These are phyloP conservation scores for Periphyllus acericola DNA, from an alignment of 2,888 invertebrate genomes.

Conservation along the genomic window DNA sequence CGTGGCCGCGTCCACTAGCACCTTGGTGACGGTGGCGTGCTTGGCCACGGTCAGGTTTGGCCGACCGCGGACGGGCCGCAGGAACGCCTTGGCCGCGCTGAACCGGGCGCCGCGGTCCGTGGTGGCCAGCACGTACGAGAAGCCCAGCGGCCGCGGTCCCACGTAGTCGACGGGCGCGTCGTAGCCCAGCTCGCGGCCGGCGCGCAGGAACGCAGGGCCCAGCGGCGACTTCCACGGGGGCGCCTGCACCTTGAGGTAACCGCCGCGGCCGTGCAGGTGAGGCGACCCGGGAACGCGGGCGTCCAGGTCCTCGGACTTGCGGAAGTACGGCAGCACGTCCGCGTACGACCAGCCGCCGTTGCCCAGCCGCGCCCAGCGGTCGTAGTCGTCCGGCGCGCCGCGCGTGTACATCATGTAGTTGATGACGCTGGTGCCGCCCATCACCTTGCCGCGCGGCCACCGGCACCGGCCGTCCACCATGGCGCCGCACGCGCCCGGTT, in stretches of 20 bases:
- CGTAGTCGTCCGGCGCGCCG: slow-evolving; percentile 70
- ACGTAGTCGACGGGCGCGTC: slow-evolving; percentile 68
- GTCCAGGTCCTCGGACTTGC: slow-evolving; percentile 86
- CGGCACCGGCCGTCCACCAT: slow-evolving; percentile 65
- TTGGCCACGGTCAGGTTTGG: slow-evolving; percentile 62
- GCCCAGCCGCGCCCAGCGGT: slow-evolving; percentile 72
- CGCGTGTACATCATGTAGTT: slow-evolving; percentile 72
- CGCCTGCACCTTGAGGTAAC: slow-evolving; percentile 80
- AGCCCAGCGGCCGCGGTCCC: slow-evolving; percentile 72
- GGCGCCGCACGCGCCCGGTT: slow-evolving; percentile 66
- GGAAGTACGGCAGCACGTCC: slow-evolving; percentile 82
- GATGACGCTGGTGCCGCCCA: slow-evolving; percentile 71
- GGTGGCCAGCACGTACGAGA: slow-evolving; percentile 75
- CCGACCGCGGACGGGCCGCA: slow-evolving; percentile 71
- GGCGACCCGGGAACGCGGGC: slow-evolving; percentile 73
- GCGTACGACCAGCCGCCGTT: slow-evolving; percentile 87
- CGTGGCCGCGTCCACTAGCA: slow-evolving; percentile 74
- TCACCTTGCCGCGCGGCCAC: slow-evolving; percentile 69
- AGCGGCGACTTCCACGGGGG: slow-evolving; percentile 88
- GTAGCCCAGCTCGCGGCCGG: slow-evolving; percentile 75
- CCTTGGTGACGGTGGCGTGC: slow-evolving; percentile 71
- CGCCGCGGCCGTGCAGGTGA: slow-evolving; percentile 80
- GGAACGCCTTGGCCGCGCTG: slow-evolving; percentile 75
- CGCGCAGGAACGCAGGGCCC: slow-evolving; percentile 81
- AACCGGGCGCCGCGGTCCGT: slow-evolving; percentile 76